Evolutionary conservation across 2,797 vertebrate species (phyloP), one percentile per base, ranked within the genome.

Genomic region (Gadopsis bispinosus): DNA sequence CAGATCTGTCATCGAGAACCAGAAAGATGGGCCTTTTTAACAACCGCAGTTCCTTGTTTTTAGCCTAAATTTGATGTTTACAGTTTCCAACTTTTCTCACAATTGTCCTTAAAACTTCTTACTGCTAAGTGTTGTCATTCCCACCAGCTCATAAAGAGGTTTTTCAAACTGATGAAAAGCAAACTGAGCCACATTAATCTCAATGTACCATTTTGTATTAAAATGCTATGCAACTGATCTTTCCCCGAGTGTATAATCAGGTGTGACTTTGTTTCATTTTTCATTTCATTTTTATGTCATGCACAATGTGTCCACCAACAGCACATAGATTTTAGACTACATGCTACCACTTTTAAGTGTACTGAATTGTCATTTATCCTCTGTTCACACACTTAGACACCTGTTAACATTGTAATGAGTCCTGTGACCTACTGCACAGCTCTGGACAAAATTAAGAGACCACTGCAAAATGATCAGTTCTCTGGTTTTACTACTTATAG

Each of bases 191-290:
- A 73, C 19, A 26, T 39, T 58, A 45, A 54, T 45, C 31, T 17
- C 7, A 39, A 17, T 50, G 35, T 41, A 2, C 13, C 7, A 55
- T n/a, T 50, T 5, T 56, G 7, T 20, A 11, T 29, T 22, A 20
- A 72, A 33, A 22, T 7, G 33, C 37, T 6, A 11, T 4, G 17
- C 12, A 35, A 59, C 13, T 43, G 3, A 33, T 39, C 26, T n/a
- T 9, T 17, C 6, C 56, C 19, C 20, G 33, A 41, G 45, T 33
- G 17, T 58, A 41, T 51, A 43, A 64, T 64, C 16, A 58, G 55
- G 7, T 77, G 10, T 59, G 31, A 19, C 29, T 77, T 19, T 37
- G 39, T 19, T 37, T 19, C 26, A 51, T 64, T 53, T 67, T 26
- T 19, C n/a, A 17, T 26, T 63, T 33, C 7, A 37, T 69, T 58